phyloP scores from a whole-genome alignment of 1,140 invertebrate species.

The Conus ventricosus region DNA sequence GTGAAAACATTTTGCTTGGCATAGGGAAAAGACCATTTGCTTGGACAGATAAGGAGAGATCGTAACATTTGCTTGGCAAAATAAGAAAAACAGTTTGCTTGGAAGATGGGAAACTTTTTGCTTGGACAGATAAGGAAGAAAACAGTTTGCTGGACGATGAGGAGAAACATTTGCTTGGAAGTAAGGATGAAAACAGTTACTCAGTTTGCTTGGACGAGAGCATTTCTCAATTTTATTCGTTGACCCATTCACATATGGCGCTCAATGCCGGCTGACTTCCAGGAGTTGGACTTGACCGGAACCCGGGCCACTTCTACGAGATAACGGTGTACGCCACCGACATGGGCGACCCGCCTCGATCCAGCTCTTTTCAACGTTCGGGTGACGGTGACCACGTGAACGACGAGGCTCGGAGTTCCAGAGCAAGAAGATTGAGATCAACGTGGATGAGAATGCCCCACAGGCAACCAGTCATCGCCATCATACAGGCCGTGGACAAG shows the following conservation, averaged over 20 bases:
- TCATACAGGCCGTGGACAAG: slow-evolving; percentile 93
- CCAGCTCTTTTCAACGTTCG: slow-evolving; percentile 84
- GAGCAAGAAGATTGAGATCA: slow-evolving; percentile 83
- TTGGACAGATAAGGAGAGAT: too few species aligned
- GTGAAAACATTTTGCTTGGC: too few species aligned
- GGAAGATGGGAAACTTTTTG: too few species aligned
- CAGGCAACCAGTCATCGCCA: slow-evolving; percentile 93
- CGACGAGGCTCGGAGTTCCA: slow-evolving; percentile 76
- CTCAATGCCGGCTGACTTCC: slow-evolving; percentile 8
- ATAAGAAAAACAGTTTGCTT: too few species aligned
- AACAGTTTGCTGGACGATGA: too few species aligned
- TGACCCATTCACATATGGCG: background rate
- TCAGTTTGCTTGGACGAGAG: background rate
- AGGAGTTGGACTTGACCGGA: slow-evolving; percentile 64
- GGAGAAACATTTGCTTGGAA: too few species aligned
- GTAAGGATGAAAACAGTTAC: too few species aligned
- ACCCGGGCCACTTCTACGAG: slow-evolving; percentile 58
- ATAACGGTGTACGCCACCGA: slow-evolving; percentile 68
- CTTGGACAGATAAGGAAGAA: too few species aligned
- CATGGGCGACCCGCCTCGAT: slow-evolving; percentile 76
- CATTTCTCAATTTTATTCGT: background rate
- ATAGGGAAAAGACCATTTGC: too few species aligned
- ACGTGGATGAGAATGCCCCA: slow-evolving; percentile 92
- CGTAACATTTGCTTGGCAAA: too few species aligned
- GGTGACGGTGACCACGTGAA: slow-evolving; percentile 69